phyloP scores from a whole-genome alignment of 2,797 vertebrate genomes.

The Gymnocypris eckloni region DNA sequence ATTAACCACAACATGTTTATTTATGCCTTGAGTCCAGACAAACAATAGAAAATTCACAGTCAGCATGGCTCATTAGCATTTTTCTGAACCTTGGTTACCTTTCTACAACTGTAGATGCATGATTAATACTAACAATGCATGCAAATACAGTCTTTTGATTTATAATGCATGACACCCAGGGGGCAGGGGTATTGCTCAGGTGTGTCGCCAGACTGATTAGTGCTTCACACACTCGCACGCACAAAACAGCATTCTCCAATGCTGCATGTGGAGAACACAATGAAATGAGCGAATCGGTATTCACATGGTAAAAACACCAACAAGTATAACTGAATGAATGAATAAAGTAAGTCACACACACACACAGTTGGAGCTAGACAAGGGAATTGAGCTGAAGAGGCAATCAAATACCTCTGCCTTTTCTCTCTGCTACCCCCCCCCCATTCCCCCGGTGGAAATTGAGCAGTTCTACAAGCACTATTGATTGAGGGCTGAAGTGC shows the following conservation, averaged over 20 bases:
- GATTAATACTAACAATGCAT: constrained; percentile 83
- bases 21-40: constrained; percentile 74
- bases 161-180: constrained; percentile 85
- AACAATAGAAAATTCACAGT: constrained; percentile 80
- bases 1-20: constrained; percentile 78
- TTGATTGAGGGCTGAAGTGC: constrained; percentile 78
- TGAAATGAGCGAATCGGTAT: constrained; percentile 40
- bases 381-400: constrained; percentile 77
- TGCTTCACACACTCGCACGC: constrained; percentile 73
- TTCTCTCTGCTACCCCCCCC: constrained; percentile 64
- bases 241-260: not conserved
- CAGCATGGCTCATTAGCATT: constrained; percentile 82
- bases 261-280: constrained; percentile 4
- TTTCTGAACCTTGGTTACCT: constrained; percentile 76
- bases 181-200: constrained; percentile 83
- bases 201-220: constrained; percentile 85
- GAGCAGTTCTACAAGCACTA: constrained; percentile 80
- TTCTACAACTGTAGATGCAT: constrained; percentile 74
- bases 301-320: constrained; percentile 29
- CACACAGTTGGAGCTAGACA: constrained; percentile 62
- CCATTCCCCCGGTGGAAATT: constrained; percentile 76
- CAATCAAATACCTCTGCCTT: constrained; percentile 81
- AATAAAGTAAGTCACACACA: constrained; percentile 36
- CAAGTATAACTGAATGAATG: constrained; percentile 40
- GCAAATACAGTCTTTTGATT: constrained; percentile 85